phyloP scores from a whole-genome alignment of 2,797 vertebrate genomes.

The Valencia hispanica region DNA sequence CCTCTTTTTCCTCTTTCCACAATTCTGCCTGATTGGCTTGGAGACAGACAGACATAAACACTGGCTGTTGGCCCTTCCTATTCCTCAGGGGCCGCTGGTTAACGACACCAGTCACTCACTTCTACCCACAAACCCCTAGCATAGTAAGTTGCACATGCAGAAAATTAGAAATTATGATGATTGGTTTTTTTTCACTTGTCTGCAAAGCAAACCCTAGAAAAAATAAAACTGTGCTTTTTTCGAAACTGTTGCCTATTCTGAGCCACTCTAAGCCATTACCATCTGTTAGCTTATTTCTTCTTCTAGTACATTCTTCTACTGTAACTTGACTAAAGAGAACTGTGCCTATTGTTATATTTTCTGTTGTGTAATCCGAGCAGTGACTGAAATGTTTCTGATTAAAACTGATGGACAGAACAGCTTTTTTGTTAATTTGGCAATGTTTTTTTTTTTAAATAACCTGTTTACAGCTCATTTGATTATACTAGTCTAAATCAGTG shows the following conservation, averaged over 20 bases:
- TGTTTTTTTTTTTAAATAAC: too few species aligned
- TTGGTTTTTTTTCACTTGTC: neutral
- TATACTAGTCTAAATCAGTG: neutral
- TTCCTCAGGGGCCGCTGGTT: constrained; percentile 67
- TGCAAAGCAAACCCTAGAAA: constrained; percentile 6
- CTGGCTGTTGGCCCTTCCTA: constrained; percentile 58
- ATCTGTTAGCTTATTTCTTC: constrained; percentile 1
- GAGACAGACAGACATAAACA: constrained; percentile 63
- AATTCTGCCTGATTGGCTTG: constrained; percentile 62
- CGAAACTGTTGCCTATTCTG: constrained; percentile 3
- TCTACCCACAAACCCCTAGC: constrained; percentile 33
- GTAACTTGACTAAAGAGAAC: neutral
- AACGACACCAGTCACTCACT: constrained; percentile 58
- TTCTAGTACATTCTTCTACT: neutral
- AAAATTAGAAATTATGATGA: neutral
- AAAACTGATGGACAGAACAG: neutral
- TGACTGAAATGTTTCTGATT: neutral
- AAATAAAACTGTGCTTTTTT: constrained; percentile 3
- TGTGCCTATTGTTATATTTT: neutral
- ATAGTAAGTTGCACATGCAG: constrained; percentile 8
- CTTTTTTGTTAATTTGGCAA: neutral
- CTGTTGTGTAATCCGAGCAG: neutral
- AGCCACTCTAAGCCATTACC: constrained; percentile 5
- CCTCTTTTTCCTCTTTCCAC: constrained; percentile 64
- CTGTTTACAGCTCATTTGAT: neutral